A percentile compares a stretch with the other conserved stretches of the same genome.
Conservation (phyloP, 2,888 invertebrate species). For the Eustalomyia histrio region DNA sequence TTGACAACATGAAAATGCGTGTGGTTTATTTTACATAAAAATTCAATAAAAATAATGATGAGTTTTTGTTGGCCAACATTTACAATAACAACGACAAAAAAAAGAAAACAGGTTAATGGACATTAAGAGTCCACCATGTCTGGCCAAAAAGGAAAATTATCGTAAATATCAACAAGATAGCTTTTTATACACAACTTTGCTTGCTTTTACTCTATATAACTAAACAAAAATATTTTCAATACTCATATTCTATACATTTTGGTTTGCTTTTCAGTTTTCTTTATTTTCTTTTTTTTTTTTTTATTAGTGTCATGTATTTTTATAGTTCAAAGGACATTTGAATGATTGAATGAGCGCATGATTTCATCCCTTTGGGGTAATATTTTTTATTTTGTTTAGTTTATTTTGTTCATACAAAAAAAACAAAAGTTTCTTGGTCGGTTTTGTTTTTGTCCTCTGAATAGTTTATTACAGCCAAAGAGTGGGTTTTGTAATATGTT, state of each 20-base stretch:
- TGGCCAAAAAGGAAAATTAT: conserved; percentile 64
- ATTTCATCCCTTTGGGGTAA: conserved; percentile 74
- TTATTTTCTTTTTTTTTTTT: conserved; percentile 68
- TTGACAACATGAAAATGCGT: conserved; percentile 40
- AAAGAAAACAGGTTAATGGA: conserved; percentile 64
- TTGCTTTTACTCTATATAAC: background rate
- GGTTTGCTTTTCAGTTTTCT: conserved; percentile 39
- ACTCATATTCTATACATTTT: conserved; percentile 25
- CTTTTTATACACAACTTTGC: conserved; percentile 49
- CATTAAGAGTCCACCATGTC: conserved; percentile 65
- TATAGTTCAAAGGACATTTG: conserved; percentile 79
- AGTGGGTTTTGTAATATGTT: conserved; percentile 34
- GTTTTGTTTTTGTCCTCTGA: conserved; percentile 23
- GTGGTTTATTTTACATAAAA: conserved; percentile 65
- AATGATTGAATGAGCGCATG: conserved; percentile 79
- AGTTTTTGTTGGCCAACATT: conserved; percentile 31
- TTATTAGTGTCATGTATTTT: conserved; percentile 79
- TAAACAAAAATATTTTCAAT: conserved; percentile 24
- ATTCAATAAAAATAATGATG: conserved; percentile 65
- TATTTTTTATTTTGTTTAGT: conserved; percentile 30
- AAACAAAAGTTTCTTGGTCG: conserved; percentile 50
- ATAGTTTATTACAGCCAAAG: conserved; percentile 18
- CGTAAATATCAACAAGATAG: conserved; percentile 63
- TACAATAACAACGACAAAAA: conserved; percentile 25
- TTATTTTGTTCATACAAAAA: conserved; percentile 25